A percentile compares a stretch with the other conserved stretches of the same genome.
Conservation (phyloP, 2,888 invertebrate genomes). For the Seladonia tumulorum region DNA sequence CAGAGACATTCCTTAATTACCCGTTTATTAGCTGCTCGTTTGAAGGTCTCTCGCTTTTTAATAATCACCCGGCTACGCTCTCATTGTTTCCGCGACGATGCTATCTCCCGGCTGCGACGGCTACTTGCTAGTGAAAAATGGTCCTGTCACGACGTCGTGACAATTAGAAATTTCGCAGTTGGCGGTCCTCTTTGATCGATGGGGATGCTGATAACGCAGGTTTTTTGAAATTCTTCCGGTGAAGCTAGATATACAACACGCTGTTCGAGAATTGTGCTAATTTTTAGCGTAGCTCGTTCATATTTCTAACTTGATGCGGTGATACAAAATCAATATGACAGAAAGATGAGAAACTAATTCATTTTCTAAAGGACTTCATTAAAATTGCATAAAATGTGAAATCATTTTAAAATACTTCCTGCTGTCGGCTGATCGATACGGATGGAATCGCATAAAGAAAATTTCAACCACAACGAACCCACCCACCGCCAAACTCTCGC, state of each 20-base stretch:
- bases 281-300: too few relatives aligned
- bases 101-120: neutral
- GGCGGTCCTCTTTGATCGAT: neutral
- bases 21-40: constrained; percentile 45
- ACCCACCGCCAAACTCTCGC: neutral
- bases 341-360: neutral
- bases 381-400: too few relatives aligned
- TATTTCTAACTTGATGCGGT: neutral
- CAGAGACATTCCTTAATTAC: constrained; percentile 71
- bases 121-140: neutral
- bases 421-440: neutral
- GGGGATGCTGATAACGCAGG: neutral
- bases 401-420: too few relatives aligned
- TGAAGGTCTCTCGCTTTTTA: constrained; percentile 10
- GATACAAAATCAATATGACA: neutral
- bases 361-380: neutral
- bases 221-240: neutral
- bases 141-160: neutral
- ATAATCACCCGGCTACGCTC: neutral
- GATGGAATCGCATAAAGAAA: neutral
- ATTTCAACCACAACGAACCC: neutral
- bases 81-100: neutral
- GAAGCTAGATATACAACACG: neutral
- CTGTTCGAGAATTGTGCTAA: neutral
- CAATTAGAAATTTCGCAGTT: constrained; percentile 4